Evolutionary conservation across 2,888 invertebrate species (phyloP).

Genomic region (Sepioteuthis lessoniana): DNA sequence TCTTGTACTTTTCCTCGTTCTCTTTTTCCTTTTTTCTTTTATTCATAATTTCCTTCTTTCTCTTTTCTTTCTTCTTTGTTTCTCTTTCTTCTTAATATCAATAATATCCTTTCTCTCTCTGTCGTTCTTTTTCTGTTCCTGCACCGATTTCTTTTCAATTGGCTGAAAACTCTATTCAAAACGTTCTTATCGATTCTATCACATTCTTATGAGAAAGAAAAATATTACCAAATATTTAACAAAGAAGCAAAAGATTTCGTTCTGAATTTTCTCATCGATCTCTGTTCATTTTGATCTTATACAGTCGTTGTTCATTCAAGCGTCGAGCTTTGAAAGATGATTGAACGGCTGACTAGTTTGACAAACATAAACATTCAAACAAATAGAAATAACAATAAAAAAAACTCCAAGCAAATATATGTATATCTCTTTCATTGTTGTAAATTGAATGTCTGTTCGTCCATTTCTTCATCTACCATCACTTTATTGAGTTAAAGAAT

Average conservation of each 20-base stretch:
- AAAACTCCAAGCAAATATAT: too few species aligned
- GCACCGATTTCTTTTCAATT: background rate
- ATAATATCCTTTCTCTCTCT: background rate
- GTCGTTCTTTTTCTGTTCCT: background rate
- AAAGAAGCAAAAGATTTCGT: background rate
- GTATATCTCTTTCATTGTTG: too few species aligned
- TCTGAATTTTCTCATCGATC: background rate
- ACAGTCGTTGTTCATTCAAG: background rate
- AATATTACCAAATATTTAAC: background rate
- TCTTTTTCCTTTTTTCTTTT: too few species aligned
- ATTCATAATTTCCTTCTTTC: background rate
- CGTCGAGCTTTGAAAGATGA: background rate
- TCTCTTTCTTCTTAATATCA: background rate
- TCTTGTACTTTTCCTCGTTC: background rate
- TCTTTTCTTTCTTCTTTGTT: background rate
- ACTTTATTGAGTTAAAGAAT: too few species aligned
- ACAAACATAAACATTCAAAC: constrained; percentile 11
- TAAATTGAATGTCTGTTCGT: too few species aligned
- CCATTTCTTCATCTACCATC: too few species aligned
- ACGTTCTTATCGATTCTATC: background rate
- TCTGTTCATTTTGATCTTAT: background rate
- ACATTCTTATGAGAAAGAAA: background rate
- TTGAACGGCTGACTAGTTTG: background rate
- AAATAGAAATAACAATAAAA: background rate
- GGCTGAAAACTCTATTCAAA: background rate